Evolutionary conservation across 2,113 vertebrate species (phyloP).

Genomic region (human (Homo sapiens)): GRCh38 chr11:72952001-72952500

Average conservation of each 20-base stretch:
- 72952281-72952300: background rate
- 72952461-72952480: no score
- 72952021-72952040: conserved; percentile 31
- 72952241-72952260: conserved; percentile 55
- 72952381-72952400: no score
- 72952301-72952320: background rate
- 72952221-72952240: background rate
- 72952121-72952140: conserved; percentile 67
- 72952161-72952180: conserved; percentile 69
- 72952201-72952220: conserved; percentile 48
- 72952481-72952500: no score
- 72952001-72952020: conserved; percentile 47
- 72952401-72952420: no score
- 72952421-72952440: no score
- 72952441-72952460: no score
- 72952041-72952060: background rate
- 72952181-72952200: conserved; percentile 55
- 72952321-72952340: no score
- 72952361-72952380: no score
- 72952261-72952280: conserved; percentile 56
- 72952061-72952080: conserved; percentile 13
- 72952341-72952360: no score
- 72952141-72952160: conserved; percentile 41
- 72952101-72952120: background rate
- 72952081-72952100: conserved; percentile 23